Percentiles rank a stretch among this genome's conserved stretches.
Evolutionary conservation across 1,140 invertebrate species (phyloP).

Genomic region (Lethrus apterus): DNA sequence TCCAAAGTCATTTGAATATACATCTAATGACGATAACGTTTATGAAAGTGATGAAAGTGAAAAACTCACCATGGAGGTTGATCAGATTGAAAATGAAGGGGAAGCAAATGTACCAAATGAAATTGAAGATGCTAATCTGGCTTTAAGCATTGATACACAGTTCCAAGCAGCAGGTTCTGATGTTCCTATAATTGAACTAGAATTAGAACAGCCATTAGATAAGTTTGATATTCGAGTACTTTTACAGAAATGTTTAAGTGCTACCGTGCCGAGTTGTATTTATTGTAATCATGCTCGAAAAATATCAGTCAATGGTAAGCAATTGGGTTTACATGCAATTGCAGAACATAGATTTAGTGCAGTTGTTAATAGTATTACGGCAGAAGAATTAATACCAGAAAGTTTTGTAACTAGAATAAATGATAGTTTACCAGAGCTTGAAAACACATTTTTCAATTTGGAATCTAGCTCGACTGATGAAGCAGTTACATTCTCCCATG

Average conservation of each 20-base stretch:
- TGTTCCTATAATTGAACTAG: constrained; percentile 59
- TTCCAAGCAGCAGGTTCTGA: constrained; percentile 51
- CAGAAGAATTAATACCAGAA: constrained; percentile 62
- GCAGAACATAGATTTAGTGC: constrained; percentile 67
- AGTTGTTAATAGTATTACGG: constrained; percentile 62
- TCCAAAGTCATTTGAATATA: constrained; percentile 36
- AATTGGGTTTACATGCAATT: constrained; percentile 68
- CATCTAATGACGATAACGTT: constrained; percentile 16
- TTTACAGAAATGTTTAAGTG: constrained; percentile 61
- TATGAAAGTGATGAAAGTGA: constrained; percentile 49
- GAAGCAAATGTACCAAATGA: constrained; percentile 14
- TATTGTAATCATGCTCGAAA: constrained; percentile 77
- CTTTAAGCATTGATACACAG: constrained; percentile 28
- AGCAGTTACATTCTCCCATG: constrained; percentile 49
- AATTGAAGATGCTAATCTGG: constrained; percentile 16
- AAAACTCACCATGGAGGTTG: constrained; percentile 45
- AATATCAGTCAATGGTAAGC: constrained; percentile 73
- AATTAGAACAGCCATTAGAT: constrained; percentile 63
- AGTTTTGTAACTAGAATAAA: constrained; percentile 62
- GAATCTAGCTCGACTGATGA: constrained; percentile 43
- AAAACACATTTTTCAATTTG: constrained; percentile 60
- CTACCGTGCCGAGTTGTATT: constrained; percentile 60
- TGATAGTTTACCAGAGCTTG: constrained; percentile 53
- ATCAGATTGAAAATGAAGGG: constrained; percentile 31
- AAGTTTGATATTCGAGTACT: constrained; percentile 62